Evolutionary conservation across 1,140 invertebrate genomes (phyloP), one percentile per base, ranked within the genome.

Genomic region (Scylla paramamosain): DNA sequence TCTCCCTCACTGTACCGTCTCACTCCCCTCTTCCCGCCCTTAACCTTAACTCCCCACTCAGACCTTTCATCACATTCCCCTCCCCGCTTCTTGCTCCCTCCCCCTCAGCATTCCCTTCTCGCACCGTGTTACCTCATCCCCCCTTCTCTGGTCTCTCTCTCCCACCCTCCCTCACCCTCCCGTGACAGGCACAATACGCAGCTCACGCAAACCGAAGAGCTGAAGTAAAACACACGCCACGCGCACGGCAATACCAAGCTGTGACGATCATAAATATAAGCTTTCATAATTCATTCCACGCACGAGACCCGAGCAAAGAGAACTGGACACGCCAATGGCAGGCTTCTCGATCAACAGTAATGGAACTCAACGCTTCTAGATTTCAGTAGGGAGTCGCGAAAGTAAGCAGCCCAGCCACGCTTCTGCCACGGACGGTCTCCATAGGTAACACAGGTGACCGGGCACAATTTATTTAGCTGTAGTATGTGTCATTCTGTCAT

Each of bases 121-220:
- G 12, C 10, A 59, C 52, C 52, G 10, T 12, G 52, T 59, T 20
- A 12, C 10, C n/a, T 77, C 20, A 20, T 25, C 7, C 20, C 59
- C 59, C 10, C 20, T 14, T 67, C 59, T 25, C 59, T 48, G 46
- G 6, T 67, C 59, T 25, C 59, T 67, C 59, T 25, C 59, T 25
- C 59, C 20, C 20, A 3, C 20, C 20, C 67, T 8, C 25, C n/a
- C 67, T 77, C 25, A 7, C 25, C 67, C 6, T 29, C 39, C n/a
- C 48, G 29, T 32, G 46, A 29, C 28, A 29, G 14, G 25, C 86
- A 88, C 52, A 59, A 88, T 28, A 88, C 86, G n/a, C 86, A 88
- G 32, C 91, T n/a, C 91, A 92, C 91, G 28, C 91, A 92, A 10
- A 92, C 45, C 14, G 82, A 1, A 77, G 31, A 10, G 25, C 31